These are phyloP conservation scores for Avahi laniger DNA, from an alignment of 2,797 vertebrate genomes.

Conservation along the genomic window DNA sequence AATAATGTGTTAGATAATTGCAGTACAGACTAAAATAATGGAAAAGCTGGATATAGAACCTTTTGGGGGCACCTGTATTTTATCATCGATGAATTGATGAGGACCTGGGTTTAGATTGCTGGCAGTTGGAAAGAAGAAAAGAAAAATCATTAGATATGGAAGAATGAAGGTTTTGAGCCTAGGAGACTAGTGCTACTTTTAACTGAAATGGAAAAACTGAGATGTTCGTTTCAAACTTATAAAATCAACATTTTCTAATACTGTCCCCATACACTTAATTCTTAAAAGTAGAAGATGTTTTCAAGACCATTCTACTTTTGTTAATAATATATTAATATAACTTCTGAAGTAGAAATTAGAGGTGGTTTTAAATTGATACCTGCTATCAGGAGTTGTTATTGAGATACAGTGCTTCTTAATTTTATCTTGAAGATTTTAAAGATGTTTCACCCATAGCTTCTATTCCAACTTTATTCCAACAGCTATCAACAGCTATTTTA, in stretches of 20 bases:
- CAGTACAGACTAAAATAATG: background rate
- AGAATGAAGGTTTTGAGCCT: background rate
- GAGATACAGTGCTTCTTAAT: background rate
- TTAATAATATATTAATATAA: background rate
- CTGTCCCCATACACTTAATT: background rate
- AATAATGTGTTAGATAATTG: background rate
- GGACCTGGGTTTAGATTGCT: background rate
- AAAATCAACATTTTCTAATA: background rate
- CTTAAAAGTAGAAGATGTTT: background rate
- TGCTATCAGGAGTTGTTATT: background rate
- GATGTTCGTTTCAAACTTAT: background rate
- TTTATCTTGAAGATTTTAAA: conserved; percentile 5
- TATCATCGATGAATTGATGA: background rate
- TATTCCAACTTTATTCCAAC: background rate
- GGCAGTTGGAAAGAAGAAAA: background rate
- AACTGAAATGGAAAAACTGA: background rate
- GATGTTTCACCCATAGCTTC: background rate
- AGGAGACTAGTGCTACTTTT: background rate
- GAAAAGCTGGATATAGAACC: background rate
- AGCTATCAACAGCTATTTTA: background rate
- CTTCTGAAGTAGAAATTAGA: background rate
- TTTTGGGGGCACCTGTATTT: background rate
- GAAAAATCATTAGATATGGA: background rate
- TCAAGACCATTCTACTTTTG: background rate
- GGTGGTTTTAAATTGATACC: background rate